A percentile compares a stretch with the other conserved stretches of the same genome.
Conservation (phyloP, 2,888 invertebrate genomes). For the Lucinisca nassula region DNA sequence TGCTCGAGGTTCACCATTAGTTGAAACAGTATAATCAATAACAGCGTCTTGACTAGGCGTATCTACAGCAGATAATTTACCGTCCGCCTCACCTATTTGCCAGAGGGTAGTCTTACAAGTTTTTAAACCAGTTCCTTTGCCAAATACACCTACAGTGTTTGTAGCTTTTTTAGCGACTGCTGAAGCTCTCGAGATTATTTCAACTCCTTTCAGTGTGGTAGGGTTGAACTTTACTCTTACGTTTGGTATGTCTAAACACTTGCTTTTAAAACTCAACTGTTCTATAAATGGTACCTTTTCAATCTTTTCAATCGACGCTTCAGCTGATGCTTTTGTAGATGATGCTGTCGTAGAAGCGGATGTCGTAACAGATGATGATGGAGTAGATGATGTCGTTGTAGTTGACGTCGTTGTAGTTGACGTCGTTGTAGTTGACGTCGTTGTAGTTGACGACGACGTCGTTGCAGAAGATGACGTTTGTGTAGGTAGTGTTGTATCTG, state of each 20-base stretch:
- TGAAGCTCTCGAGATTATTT: slow-evolving; percentile 12
- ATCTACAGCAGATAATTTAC: slow-evolving; percentile 32
- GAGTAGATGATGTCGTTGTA: neutral
- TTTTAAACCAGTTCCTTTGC: neutral
- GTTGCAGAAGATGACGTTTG: neutral
- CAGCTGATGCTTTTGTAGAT: neutral
- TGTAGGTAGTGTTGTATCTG: neutral
- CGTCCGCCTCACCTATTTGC: slow-evolving; percentile 54
- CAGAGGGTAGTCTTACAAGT: slow-evolving; percentile 38
- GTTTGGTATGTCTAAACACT: slow-evolving; percentile 40
- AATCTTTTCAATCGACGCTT: neutral
- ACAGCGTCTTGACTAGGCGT: neutral
- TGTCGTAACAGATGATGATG: neutral
- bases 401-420: neutral
- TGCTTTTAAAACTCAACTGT: slow-evolving; percentile 46
- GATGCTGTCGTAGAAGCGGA: neutral
- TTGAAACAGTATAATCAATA: slow-evolving; percentile 30
- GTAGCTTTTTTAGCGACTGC: neutral
- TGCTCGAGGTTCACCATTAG: neutral
- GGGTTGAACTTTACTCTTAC: slow-evolving; percentile 41
- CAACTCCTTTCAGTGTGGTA: slow-evolving; percentile 1
- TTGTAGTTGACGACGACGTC: neutral
- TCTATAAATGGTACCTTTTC: slow-evolving; percentile 17
- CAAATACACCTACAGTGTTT: neutral
- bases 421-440: neutral